Percentiles rank a stretch among this genome's conserved stretches.
These are phyloP conservation scores for Cryptocephalus primarius DNA, from an alignment of 2,888 invertebrate species.

Conservation along the genomic window DNA sequence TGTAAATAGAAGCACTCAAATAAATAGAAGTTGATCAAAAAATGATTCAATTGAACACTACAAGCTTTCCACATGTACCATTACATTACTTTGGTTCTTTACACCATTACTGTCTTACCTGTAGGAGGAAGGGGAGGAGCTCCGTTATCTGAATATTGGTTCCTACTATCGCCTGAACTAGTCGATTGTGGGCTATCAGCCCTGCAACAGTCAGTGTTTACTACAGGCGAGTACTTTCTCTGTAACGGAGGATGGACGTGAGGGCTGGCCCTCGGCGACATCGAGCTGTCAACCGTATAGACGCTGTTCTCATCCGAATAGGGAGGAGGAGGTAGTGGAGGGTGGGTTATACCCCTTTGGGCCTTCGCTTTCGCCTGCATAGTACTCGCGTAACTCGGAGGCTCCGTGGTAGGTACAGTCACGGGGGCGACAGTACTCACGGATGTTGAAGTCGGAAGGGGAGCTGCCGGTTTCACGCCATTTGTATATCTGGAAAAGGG, in stretches of 20 bases:
- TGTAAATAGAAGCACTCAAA: constrained; percentile 14
- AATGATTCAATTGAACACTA: neutral
- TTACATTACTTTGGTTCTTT: no score
- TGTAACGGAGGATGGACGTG: constrained; percentile 52
- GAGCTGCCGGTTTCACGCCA: constrained; percentile 33
- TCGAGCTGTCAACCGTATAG: constrained; percentile 38
- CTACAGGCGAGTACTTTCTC: constrained; percentile 57
- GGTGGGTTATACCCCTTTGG: constrained; percentile 53
- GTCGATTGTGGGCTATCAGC: constrained; percentile 44
- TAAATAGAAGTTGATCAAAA: neutral
- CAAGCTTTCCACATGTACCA: no score
- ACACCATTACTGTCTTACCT: constrained; percentile 15
- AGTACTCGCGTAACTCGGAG: constrained; percentile 84
- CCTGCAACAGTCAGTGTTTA: constrained; percentile 43
- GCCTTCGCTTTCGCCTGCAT: constrained; percentile 59
- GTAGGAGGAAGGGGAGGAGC: constrained; percentile 40
- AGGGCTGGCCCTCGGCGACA: constrained; percentile 40
- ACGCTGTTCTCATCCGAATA: constrained; percentile 38
- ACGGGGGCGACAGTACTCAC: constrained; percentile 34
- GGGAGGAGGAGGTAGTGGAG: constrained; percentile 58
- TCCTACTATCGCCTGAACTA: constrained; percentile 39
- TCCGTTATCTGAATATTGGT: constrained; percentile 30
- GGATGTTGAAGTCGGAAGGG: constrained; percentile 28
- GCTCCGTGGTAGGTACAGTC: constrained; percentile 66
- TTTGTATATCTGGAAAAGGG: constrained; percentile 23